Evolutionary conservation across 1,140 invertebrate genomes (phyloP), one percentile per base, ranked within the genome.

Genomic region (Xylocopa sonorina): DNA sequence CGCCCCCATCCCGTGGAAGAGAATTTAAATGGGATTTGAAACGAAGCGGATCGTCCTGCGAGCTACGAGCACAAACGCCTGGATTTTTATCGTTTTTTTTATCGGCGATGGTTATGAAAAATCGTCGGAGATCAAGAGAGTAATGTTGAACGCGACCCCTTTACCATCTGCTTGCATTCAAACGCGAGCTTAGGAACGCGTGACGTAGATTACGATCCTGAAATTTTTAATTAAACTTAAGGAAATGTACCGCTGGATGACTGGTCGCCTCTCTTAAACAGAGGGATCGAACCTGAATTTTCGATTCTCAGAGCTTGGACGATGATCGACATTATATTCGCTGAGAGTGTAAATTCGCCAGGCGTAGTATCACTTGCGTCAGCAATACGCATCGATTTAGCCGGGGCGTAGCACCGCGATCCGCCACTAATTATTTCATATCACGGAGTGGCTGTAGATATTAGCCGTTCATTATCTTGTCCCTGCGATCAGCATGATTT

Each of bases 401-500:
- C 80, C 41, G 32, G 29, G 29, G 32, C 48, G 69, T 16, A 75
- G 27, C 43, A 51, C 66, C 29, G 9, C 79, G 75, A 85, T 85
- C 64, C 60, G 21, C 53, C 69, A 46, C 84, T 85, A 85, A 85
- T 85, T 85, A 85, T 85, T 85, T 85, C 83, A 51, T 82, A 85
- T 81, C 80, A 58, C 24, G 24, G 34, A 84, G 62, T 74, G 55
- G 60, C 78, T 67, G 64, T 51, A 55, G 63, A 69, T 76, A 85
- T 85, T 85, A 84, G 43, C 68, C 62, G 58, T 62, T 80, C 68
- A 84, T 85, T 85, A 85, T 81, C 78, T 64, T 81, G 73, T 84
- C 82, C 38, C 73, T 51, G 48, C 79, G 80, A 85, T 82, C 83
- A 77, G 55, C 64, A 77, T 85, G 83, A 85, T 85, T 85, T 85